These are phyloP conservation scores for Sus cebifrons DNA, from an alignment of 2,797 vertebrate species.

Conservation along the genomic window DNA sequence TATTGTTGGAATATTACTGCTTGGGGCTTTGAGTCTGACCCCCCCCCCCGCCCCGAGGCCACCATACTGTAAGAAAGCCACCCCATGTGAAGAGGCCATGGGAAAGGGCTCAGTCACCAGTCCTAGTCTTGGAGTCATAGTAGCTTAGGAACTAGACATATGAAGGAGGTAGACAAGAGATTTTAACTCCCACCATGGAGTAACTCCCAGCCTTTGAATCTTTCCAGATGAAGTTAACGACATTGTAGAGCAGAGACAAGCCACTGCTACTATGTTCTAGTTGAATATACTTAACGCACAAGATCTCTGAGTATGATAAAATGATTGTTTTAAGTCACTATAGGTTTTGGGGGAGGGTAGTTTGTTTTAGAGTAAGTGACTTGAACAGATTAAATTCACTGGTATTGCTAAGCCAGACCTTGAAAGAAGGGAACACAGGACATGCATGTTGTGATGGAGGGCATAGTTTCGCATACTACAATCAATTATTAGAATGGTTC, in stretches of 20 bases:
- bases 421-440: slow-evolving; percentile 17
- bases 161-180: background rate
- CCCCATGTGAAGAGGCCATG: background rate
- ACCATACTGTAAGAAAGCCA: background rate
- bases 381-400: background rate
- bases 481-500: background rate
- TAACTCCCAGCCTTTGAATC: background rate
- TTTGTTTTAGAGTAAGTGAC: background rate
- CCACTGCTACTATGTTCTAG: background rate
- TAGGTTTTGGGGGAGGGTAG: background rate
- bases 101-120: background rate
- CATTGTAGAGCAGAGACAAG: background rate
- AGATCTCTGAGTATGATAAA: background rate
- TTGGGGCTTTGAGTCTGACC: background rate
- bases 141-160: background rate
- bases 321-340: background rate
- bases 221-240: background rate
- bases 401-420: background rate
- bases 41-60: too few relatives aligned
- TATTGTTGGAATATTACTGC: background rate
- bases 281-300: background rate
- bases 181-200: background rate
- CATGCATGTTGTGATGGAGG: background rate
- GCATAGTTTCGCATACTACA: background rate
- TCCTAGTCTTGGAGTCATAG: background rate